Conservation (phyloP, 2,888 invertebrate genomes). For the Acheta domesticus region DNA sequence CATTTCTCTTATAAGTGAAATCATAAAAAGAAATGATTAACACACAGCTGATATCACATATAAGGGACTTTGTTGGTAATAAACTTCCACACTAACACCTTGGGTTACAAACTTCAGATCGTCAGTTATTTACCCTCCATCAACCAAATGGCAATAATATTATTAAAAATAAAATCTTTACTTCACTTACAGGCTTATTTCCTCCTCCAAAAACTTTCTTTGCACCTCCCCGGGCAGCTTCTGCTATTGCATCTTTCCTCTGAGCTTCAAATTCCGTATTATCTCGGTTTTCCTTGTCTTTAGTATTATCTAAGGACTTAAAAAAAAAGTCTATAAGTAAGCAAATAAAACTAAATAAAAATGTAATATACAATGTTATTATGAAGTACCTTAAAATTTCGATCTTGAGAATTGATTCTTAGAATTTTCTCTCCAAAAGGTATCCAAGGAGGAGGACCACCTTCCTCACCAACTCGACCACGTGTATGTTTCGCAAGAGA, state of each 20-base stretch:
- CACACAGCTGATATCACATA: too few species aligned
- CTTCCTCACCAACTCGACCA: conserved; percentile 62
- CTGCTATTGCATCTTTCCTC: conserved; percentile 84
- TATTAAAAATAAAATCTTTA: conserved; percentile 22
- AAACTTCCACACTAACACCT: too few species aligned
- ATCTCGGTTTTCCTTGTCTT: conserved; percentile 61
- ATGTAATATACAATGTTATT: not conserved
- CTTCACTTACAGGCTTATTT: conserved; percentile 47
- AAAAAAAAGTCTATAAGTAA: conserved; percentile 20
- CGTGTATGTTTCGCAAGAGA: conserved; percentile 59
- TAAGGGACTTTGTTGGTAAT: too few species aligned
- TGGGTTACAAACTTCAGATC: too few species aligned
- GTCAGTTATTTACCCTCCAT: too few species aligned
- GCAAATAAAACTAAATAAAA: not conserved
- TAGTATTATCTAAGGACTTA: conserved; percentile 42
- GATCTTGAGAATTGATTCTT: conserved; percentile 55
- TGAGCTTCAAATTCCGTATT: conserved; percentile 86
- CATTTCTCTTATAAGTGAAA: too few species aligned
- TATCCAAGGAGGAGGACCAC: conserved; percentile 87
- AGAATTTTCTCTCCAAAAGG: conserved; percentile 80
- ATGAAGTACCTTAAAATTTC: conserved; percentile 53
- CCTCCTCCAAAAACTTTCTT: conserved; percentile 54
- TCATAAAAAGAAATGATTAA: too few species aligned
- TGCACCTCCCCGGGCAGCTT: conserved; percentile 65
- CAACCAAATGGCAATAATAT: conserved; percentile 12